Percentiles rank a stretch among this genome's conserved stretches.
Conservation (phyloP, 2,113 vertebrate genomes). For the Thunnus maccoyii region DNA sequence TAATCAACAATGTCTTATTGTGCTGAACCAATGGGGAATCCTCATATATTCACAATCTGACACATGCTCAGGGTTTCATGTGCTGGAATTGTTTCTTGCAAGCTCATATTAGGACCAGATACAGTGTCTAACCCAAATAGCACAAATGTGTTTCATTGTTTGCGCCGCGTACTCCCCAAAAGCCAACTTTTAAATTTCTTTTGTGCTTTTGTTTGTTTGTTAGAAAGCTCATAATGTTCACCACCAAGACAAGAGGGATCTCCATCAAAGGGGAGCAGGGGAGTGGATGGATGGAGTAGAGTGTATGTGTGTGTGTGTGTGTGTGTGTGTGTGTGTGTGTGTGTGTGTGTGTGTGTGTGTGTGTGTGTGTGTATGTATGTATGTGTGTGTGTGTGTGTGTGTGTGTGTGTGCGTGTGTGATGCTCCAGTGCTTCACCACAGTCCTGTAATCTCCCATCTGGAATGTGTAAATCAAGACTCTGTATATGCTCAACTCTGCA, state of each 20-base stretch:
- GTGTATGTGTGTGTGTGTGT: background rate
- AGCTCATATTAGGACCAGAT: slow-evolving; percentile 64
- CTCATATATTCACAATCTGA: slow-evolving; percentile 61
- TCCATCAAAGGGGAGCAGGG: slow-evolving; percentile 63
- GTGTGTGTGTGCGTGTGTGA: slow-evolving; percentile 37
- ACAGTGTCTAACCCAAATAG: slow-evolving; percentile 50
- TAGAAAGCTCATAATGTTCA: slow-evolving; percentile 64
- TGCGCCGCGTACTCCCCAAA: slow-evolving; percentile 33
- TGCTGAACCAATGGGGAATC: slow-evolving; percentile 60
- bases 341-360: no score
- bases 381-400: no score
- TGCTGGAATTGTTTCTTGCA: slow-evolving; percentile 54
- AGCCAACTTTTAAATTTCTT: slow-evolving; percentile 54
- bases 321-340: no score
- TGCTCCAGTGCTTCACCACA: slow-evolving; percentile 70
- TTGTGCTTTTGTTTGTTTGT: slow-evolving; percentile 77
- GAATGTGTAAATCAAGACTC: slow-evolving; percentile 85
- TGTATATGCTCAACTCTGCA: slow-evolving; percentile 80
- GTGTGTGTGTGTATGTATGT: slow-evolving; percentile 11
- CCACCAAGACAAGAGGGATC: slow-evolving; percentile 58
- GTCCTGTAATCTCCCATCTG: slow-evolving; percentile 83
- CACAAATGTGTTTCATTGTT: slow-evolving; percentile 70
- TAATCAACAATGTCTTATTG: slow-evolving; percentile 75
- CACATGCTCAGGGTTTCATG: slow-evolving; percentile 65
- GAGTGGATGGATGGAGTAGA: slow-evolving; percentile 52